Evolutionary conservation across 2,797 vertebrate species (phyloP).

Genomic region (Brachymystax lenok): DNA sequence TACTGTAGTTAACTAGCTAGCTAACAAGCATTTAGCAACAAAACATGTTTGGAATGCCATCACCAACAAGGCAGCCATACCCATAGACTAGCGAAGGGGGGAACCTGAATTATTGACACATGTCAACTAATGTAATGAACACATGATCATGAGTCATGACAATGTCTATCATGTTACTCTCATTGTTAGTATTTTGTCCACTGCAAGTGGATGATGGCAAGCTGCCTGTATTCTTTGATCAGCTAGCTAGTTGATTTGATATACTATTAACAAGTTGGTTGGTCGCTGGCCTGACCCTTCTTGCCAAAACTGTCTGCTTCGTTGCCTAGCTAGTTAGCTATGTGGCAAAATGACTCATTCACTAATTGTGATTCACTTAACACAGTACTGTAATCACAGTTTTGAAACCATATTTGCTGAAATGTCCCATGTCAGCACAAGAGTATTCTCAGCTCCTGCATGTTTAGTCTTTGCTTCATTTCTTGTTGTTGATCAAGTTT

Average conservation of each 20-base stretch:
- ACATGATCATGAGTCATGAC: neutral
- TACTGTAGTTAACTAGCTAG: neutral
- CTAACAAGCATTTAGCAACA: neutral
- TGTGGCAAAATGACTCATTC: neutral
- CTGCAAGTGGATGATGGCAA: neutral
- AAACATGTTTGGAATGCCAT: neutral
- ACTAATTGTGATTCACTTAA: neutral
- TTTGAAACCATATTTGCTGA: neutral
- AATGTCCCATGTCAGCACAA: neutral
- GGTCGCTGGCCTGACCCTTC: neutral
- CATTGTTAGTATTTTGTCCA: neutral
- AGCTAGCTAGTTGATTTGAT: neutral
- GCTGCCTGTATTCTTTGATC: neutral
- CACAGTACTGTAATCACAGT: neutral
- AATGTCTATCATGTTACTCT: neutral
- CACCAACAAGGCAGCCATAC: neutral
- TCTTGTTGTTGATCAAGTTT: neutral
- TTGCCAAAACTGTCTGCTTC: neutral
- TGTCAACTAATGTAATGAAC: neutral
- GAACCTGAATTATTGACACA: neutral
- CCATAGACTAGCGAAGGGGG: neutral
- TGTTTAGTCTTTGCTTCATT: neutral
- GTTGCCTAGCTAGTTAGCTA: neutral
- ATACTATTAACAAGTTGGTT: neutral
- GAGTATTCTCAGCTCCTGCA: neutral